These are phyloP conservation scores for Origma solitaria DNA, from an alignment of 2,113 vertebrate genomes.

Conservation along the genomic window DNA sequence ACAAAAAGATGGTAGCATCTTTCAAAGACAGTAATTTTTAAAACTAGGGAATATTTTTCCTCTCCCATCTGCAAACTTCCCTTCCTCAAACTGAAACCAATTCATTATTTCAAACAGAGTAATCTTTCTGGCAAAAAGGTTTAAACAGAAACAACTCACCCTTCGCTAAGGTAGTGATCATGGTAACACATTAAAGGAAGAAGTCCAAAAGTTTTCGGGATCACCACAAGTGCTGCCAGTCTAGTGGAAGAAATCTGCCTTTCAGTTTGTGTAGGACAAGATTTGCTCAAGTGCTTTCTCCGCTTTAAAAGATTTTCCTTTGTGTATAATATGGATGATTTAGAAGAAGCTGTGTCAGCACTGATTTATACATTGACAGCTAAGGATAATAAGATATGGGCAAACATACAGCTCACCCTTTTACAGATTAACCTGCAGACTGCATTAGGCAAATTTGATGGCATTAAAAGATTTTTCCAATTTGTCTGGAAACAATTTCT, in stretches of 20 bases:
- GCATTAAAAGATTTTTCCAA: conserved; percentile 85
- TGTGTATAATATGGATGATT: conserved; percentile 74
- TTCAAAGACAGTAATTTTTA: background rate
- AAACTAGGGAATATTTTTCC: background rate
- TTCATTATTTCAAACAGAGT: background rate
- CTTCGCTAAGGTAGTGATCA: background rate
- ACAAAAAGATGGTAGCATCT: background rate
- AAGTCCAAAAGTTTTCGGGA: background rate
- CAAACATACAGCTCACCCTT: conserved; percentile 78
- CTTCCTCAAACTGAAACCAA: background rate
- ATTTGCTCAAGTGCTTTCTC: conserved; percentile 61
- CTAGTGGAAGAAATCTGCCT: conserved; percentile 45
- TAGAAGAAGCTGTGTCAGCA: conserved; percentile 77
- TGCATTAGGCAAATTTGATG: conserved; percentile 89
- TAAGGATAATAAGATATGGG: conserved; percentile 82
- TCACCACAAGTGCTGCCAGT: background rate
- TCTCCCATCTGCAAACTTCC: background rate
- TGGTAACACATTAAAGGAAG: background rate
- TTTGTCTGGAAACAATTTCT: conserved; percentile 85
- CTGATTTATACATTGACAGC: conserved; percentile 84
- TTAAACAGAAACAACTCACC: conserved; percentile 18
- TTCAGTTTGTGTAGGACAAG: conserved; percentile 43
- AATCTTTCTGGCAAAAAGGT: background rate
- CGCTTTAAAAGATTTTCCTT: conserved; percentile 58
- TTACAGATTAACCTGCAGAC: conserved; percentile 83